A percentile compares a stretch with the other conserved stretches of the same genome.
Evolutionary conservation across 2,113 vertebrate species (phyloP).

Genomic region (Gymnocephalus cernua): DNA sequence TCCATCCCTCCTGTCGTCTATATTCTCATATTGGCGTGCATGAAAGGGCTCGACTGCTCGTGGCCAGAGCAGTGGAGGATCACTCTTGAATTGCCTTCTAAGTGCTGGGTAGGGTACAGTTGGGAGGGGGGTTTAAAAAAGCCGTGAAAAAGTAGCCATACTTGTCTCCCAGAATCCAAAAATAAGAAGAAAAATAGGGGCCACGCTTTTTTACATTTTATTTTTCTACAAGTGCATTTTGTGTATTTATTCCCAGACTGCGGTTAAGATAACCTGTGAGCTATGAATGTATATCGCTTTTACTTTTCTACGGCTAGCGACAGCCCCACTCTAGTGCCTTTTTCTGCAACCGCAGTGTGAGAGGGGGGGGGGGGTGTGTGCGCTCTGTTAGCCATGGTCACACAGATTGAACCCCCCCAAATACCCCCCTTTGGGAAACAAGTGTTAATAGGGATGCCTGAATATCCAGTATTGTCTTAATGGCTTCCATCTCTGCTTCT

Average conservation of each 20-base stretch:
- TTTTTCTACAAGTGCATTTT: conserved; percentile 82
- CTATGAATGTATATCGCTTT: conserved; percentile 84
- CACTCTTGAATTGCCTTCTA: conserved; percentile 78
- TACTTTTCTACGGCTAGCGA: conserved; percentile 82
- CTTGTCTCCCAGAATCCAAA: conserved; percentile 80
- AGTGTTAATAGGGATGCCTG: conserved; percentile 78
- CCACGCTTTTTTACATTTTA: conserved; percentile 81
- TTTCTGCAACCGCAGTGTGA: conserved; percentile 77
- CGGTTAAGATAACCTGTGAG: conserved; percentile 70
- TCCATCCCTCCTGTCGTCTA: conserved; percentile 31
- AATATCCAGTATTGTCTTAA: conserved; percentile 81
- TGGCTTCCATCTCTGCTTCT: conserved; percentile 57
- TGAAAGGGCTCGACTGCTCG: conserved; percentile 80
- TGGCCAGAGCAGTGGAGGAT: conserved; percentile 65
- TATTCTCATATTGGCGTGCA: conserved; percentile 64
- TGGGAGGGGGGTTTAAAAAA: conserved; percentile 32
- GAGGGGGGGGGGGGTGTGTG: conserved; percentile 64
- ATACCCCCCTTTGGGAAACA: conserved; percentile 42
- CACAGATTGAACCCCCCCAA: conserved; percentile 49
- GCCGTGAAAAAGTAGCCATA: conserved; percentile 83
- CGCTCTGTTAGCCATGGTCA: conserved; percentile 67
- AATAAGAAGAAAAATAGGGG: conserved; percentile 61
- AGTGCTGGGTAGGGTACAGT: conserved; percentile 51
- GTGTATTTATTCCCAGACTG: conserved; percentile 82
- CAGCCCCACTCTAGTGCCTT: conserved; percentile 86